Evolutionary conservation across 2,113 vertebrate genomes (phyloP).

Genomic region (Eidolon helvum): DNA sequence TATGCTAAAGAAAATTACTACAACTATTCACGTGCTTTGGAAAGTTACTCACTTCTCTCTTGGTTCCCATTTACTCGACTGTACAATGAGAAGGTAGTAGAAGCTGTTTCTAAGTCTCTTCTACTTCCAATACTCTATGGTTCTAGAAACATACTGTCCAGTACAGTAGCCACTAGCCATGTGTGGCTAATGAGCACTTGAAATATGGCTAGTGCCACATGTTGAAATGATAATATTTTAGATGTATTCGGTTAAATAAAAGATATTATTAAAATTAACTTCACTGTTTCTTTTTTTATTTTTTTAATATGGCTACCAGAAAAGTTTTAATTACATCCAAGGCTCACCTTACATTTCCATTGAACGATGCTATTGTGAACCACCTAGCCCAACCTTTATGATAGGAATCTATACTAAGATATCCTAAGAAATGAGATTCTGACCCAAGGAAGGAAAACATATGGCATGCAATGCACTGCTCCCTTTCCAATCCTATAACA

Average conservation of each 20-base stretch:
- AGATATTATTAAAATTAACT: background rate
- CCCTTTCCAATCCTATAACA: background rate
- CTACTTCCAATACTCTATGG: background rate
- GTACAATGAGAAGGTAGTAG: background rate
- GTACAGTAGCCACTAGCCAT: background rate
- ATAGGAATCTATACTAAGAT: background rate
- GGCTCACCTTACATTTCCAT: background rate
- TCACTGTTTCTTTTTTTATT: background rate
- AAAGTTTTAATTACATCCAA: background rate
- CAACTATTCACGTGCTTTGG: background rate
- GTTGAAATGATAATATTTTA: background rate
- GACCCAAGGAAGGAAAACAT: background rate
- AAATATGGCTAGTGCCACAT: background rate
- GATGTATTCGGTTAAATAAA: background rate
- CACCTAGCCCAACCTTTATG: background rate
- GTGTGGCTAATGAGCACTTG: background rate
- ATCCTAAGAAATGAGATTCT: background rate
- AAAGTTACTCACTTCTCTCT: background rate
- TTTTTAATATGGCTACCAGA: background rate
- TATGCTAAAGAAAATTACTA: background rate
- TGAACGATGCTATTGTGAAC: background rate
- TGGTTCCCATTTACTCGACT: background rate
- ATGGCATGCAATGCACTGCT: too few species aligned
- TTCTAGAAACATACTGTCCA: background rate
- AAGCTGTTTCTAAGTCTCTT: background rate